phyloP scores from a whole-genome alignment of 2,113 vertebrate genomes.

The Prionailurus viverrinus region DNA sequence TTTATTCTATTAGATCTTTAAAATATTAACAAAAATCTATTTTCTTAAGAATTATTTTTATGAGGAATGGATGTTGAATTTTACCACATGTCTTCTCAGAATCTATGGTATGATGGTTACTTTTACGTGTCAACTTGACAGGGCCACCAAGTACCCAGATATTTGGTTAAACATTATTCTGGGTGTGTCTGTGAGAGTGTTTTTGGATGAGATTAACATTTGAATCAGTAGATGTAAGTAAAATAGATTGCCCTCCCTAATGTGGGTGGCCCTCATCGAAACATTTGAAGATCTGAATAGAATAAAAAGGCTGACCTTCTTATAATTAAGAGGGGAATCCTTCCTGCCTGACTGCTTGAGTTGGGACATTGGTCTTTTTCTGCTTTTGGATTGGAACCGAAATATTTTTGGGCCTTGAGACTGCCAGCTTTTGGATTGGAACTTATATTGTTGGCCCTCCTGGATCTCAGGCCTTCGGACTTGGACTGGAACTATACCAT shows the following conservation, averaged over 20 bases:
- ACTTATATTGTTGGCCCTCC: not conserved
- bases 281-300: not conserved
- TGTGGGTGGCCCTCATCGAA: not conserved
- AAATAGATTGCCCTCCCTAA: not conserved
- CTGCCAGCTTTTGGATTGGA: not conserved
- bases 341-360: not conserved
- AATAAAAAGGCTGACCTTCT: not conserved
- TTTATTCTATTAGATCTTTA: not conserved
- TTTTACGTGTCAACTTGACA: not conserved
- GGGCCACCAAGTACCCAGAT: not conserved
- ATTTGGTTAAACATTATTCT: not conserved
- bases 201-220: not conserved
- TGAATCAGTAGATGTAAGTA: not conserved
- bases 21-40: not conserved
- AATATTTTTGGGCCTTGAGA: not conserved
- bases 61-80: not conserved
- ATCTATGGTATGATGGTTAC: not conserved
- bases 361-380: not conserved
- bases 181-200: not conserved
- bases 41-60: conserved; percentile 20
- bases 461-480: conserved; percentile 12
- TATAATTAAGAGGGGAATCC: not conserved
- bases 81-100: not conserved
- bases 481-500: not conserved
- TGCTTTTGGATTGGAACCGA: not conserved